Evolutionary conservation across 1,140 invertebrate species (phyloP), one percentile per base, ranked within the genome.

Genomic region (Trachymyrmex septentrionalis): DNA sequence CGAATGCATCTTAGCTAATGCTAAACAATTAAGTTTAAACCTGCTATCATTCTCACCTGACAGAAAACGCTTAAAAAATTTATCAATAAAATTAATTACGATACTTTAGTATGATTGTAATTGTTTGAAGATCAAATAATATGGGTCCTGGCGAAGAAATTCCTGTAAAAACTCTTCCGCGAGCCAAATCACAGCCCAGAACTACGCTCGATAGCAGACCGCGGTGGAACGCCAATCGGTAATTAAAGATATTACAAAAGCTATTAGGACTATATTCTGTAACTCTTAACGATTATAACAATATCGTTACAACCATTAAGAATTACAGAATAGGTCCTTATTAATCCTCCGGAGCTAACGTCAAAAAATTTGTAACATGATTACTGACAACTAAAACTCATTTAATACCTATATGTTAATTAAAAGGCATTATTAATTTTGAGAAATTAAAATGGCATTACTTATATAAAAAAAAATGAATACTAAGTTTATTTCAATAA

Each of bases 161-260:
- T 4, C 24, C 82, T 19, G 81, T 90, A 16, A 94, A 93, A 63
- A 59, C 69, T 10, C 30, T 88, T 6, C 64, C 63, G 10, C 91
- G 94, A 71, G 91, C 89, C 1, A 93, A 94, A 76, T 85, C 86
- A 24, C 92, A 93, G 27, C 82, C 88, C 0, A 88, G 92, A 53
- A 77, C 86, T 6, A 92, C 84, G 14, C 55, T 94, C 4, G 94
- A 94, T 9, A 87, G 92, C 3, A 91, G 94, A 82, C 94, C 94
- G 9, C 92, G 93, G 16, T 95, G 94, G 94, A 95, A 95, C 57
- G 94, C 94, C 12, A 95, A 95, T 90, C 92, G 94, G 94, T 95
- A 93, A 90, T 24, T 38, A 63, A 53, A 21, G 44, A 27, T 2
- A 3, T 6, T 50, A 48, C n/a, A 21, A 10, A 55, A 44, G 0